Base-by-base conservation (phyloP, 92 coral and sea anemone genomes). In the Porites rus region DNA sequence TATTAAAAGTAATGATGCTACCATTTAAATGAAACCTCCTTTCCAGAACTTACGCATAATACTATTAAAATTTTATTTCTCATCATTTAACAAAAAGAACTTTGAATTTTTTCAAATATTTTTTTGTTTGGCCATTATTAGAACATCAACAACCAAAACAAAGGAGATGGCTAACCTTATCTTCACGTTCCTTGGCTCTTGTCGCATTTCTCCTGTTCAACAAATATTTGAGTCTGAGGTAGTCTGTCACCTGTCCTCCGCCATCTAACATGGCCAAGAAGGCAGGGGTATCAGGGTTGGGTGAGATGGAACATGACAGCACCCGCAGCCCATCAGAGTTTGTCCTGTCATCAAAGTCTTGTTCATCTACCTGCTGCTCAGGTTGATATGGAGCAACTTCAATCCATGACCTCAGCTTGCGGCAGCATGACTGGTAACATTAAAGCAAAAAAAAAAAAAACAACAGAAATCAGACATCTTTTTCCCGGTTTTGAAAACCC, bases 371-470 rank as follows among this genome's bases (percentile, higher is more conserved):
- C 51, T 93, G 98, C 86, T 97, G 99, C 50, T 97, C 99, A 0
- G 99, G 98, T 70, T 97, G 99, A 72, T 93, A 97, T 7, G 98
- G 98, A 14, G 99, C 99, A 10, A 93, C 94, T 75, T 97, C 99
- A 82, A 95, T 85, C 87, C 91, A 84, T 3, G 99, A 93, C 72
- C 95, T 91, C 67, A 97, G 78, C 51, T 89, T 91, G 65, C 91
- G 93, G 13, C 93, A 90, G 50, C 95, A 94, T 25, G 92, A 85
- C 98, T 94, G 19, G 46, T 17, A 16, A 9, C 28, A 38, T 31
- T 9, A 0, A 12, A 60, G 43, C n/a, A 1, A 60, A 58, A 12
- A 38, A n/a, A 25, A 77, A 7, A 18, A 8, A 10, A 38, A n/a
- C n/a, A 78, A 43, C 1, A 28, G 31, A 16, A 62, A 14, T 7